phyloP scores from a whole-genome alignment of 2,797 vertebrate genomes.

The Chiroxiphia lanceolata region DNA sequence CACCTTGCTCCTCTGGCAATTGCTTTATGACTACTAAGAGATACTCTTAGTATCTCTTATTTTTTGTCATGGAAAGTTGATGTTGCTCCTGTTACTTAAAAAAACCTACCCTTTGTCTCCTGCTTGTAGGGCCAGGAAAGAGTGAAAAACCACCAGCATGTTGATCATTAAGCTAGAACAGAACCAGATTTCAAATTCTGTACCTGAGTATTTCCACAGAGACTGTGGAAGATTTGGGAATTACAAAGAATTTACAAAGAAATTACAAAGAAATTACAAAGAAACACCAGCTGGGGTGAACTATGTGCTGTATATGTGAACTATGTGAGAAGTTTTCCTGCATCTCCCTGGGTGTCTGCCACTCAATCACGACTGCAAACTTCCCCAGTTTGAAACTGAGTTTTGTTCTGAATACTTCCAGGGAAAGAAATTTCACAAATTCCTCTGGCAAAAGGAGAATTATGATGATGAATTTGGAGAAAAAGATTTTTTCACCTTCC shows the following conservation, averaged over 20 bases:
- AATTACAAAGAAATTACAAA: not conserved
- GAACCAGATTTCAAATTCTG: not conserved
- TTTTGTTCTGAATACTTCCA: not conserved
- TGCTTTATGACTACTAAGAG: not conserved
- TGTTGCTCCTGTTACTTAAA: not conserved
- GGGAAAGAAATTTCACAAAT: not conserved
- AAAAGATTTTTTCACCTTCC: not conserved
- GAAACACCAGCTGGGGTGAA: not conserved
- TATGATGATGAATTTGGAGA: not conserved
- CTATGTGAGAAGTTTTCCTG: not conserved
- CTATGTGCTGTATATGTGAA: not conserved
- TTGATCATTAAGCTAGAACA: not conserved
- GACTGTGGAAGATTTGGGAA: not conserved
- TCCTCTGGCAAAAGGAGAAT: not conserved
- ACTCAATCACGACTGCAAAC: not conserved
- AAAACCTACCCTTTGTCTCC: not conserved
- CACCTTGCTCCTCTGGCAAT: not conserved
- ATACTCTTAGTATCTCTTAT: not conserved
- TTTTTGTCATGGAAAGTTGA: not conserved
- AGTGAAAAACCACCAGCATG: not conserved
- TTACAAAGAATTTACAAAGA: not conserved
- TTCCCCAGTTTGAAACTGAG: not conserved
- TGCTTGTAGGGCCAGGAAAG: not conserved
- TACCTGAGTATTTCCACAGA: not conserved
- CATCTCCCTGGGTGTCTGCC: not conserved